Evolutionary conservation across 2,797 vertebrate genomes (phyloP).

Genomic region (Platalea minor): DNA sequence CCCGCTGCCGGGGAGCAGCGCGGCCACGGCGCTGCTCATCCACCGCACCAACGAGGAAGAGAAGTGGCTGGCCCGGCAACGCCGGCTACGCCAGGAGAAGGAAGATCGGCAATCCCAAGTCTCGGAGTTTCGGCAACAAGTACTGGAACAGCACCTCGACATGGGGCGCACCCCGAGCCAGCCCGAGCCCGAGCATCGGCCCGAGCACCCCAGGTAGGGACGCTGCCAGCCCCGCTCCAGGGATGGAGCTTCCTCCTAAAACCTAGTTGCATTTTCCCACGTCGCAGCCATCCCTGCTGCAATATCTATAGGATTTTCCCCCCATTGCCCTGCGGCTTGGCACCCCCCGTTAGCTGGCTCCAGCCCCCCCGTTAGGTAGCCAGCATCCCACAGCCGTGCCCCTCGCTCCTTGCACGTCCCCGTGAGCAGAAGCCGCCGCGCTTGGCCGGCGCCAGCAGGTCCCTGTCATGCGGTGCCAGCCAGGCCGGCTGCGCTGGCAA

Average conservation of each 20-base stretch:
- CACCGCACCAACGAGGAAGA: conserved; percentile 95
- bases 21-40: conserved; percentile 83
- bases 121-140: conserved; percentile 96
- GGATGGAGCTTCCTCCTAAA: neutral
- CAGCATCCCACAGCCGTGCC: accelerated
- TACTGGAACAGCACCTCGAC: conserved; percentile 95
- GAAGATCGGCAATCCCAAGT: conserved; percentile 97
- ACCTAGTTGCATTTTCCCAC: accelerated
- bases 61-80: conserved; percentile 93
- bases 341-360: accelerated
- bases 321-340: accelerated
- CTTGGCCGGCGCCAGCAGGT: neutral
- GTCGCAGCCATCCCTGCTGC: neutral
- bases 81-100: conserved; percentile 94
- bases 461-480: neutral
- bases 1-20: conserved; percentile 79
- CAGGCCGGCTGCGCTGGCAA: conserved; percentile 52
- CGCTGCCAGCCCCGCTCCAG: accelerated
- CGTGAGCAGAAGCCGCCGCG: neutral
- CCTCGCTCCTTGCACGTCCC: neutral
- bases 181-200: conserved; percentile 82
- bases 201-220: conserved; percentile 84
- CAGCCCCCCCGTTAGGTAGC: neutral
- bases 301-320: neutral
- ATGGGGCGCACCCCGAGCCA: conserved; percentile 78